Conservation (phyloP, 1,140 invertebrate species). For the Musca domestica region DNA sequence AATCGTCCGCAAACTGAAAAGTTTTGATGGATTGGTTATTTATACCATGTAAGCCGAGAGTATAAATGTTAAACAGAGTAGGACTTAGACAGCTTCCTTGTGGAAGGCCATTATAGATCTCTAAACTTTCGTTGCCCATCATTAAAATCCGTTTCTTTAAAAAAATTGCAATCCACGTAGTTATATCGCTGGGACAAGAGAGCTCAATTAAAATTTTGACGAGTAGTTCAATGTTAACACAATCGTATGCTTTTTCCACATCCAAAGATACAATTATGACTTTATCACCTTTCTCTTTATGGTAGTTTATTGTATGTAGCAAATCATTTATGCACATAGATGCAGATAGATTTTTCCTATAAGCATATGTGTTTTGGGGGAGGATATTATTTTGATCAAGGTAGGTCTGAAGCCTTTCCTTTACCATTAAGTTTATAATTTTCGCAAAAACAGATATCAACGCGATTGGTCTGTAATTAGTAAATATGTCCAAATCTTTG, state of each 20-base stretch:
- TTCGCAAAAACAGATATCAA: not conserved
- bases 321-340: too few relatives aligned
- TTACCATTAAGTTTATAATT: not conserved
- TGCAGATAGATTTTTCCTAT: too few relatives aligned
- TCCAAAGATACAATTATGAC: not conserved
- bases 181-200: not conserved
- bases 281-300: not conserved
- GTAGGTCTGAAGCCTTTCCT: not conserved
- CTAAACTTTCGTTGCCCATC: not conserved
- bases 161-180: not conserved
- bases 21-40: not conserved
- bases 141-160: not conserved
- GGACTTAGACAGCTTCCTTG: too few relatives aligned
- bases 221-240: not conserved
- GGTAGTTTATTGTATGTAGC: not conserved
- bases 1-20: not conserved
- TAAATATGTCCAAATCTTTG: not conserved
- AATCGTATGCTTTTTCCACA: not conserved
- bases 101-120: not conserved
- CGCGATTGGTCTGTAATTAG: not conserved
- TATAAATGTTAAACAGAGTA: not conserved
- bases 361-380: not conserved
- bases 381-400: not conserved
- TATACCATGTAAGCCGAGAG: not conserved
- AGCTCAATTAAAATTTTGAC: not conserved